phyloP scores from a whole-genome alignment of 2,113 vertebrate species.

The Bucco capensis region DNA sequence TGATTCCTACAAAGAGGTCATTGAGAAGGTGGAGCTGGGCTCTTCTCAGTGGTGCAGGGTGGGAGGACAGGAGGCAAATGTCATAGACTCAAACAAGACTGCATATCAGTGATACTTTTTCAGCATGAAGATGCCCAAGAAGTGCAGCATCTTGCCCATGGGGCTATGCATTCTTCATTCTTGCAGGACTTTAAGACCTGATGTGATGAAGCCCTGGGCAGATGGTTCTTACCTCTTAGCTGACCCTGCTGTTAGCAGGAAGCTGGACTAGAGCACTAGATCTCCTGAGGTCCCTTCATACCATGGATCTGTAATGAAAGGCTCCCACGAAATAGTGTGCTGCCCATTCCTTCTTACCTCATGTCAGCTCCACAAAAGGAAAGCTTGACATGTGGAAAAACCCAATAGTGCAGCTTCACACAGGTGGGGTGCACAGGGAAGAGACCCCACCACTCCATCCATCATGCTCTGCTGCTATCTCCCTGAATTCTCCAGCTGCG shows the following conservation, averaged over 20 bases:
- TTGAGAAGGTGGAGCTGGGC: not conserved
- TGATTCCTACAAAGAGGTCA: rapidly evolving
- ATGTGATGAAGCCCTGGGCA: not conserved
- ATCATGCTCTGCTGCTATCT: not conserved
- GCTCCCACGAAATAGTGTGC: rapidly evolving
- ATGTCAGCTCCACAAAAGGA: not conserved
- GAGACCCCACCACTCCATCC: not conserved
- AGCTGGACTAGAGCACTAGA: not conserved
- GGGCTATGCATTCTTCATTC: not conserved
- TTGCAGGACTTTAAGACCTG: not conserved
- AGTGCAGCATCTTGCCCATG: not conserved
- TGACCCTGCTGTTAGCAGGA: not conserved
- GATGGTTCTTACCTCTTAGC: not conserved
- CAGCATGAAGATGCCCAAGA: rapidly evolving
- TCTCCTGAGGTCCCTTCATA: not conserved
- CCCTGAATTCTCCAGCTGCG: rapidly evolving
- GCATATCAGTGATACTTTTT: not conserved
- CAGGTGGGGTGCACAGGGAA: not conserved
- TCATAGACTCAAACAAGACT: not conserved
- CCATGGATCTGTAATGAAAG: not conserved
- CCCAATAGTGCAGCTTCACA: not conserved
- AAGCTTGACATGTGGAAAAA: too few species aligned
- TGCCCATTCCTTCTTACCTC: rapidly evolving
- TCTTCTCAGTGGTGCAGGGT: not conserved
- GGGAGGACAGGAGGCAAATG: not conserved